Evolutionary conservation across 2,888 invertebrate species (phyloP), one percentile per base, ranked within the genome.

Genomic region (Disparrhopalites patrizii): DNA sequence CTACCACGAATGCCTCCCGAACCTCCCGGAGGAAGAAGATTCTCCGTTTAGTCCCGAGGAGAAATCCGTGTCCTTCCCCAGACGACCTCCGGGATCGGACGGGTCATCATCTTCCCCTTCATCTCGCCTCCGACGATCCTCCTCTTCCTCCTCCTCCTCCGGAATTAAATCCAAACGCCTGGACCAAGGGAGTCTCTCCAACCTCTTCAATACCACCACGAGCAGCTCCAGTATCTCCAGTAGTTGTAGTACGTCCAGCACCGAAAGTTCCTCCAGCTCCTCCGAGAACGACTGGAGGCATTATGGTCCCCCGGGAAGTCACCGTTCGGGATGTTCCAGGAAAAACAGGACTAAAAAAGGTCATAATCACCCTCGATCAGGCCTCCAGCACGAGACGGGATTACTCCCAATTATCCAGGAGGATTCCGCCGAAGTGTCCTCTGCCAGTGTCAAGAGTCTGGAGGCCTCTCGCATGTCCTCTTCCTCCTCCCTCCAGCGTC

Each of bases 1-100:
- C 55, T 75, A 75, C 62, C 71, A 73, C 55, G 74, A 74, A 64
- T 74, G 73, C 60, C 66, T 75, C 8, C 74, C 74, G 25, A 70
- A 72, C 51, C 68, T 73, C 47, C 73, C 20, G 71, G 47, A 71
- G 28, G 74, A 74, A 52, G 74, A 75, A 27, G 74, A 73, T 31
- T 71, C 70, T n/a, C 61, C 65, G 7, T 72, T 70, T 51, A 70
- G 69, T 54, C 74, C 73, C 8, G 74, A 75, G 33, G 70, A 72
- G 31, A 73, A 73, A 56, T 47, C 60, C 27, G 64, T 72, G 20
- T 67, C 71, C 23, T 67, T 72, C 20, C 67, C 71, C 3, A 36
- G 70, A 36, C 57, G 56, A 0, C 67, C 72, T 54, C 70, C 69
- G 71, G 33, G 64, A 4, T 68, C 70, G 51, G 66, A 60, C 1